phyloP scores from a whole-genome alignment of 2,888 invertebrate genomes.

The Idaea biselata region DNA sequence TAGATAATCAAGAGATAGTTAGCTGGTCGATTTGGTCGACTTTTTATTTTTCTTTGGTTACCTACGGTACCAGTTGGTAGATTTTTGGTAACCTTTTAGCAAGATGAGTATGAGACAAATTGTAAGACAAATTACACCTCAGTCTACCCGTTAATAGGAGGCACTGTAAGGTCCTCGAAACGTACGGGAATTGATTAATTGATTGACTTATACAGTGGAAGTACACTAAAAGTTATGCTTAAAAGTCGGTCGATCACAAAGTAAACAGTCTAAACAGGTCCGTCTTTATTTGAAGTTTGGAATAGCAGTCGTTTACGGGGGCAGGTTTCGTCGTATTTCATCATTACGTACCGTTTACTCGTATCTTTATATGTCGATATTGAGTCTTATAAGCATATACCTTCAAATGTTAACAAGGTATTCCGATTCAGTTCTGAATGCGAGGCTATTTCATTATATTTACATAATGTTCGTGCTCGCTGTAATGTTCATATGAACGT shows the following conservation, averaged over 20 bases:
- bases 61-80: no score
- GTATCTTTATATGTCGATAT: conserved; percentile 53
- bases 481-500: conserved; percentile 23
- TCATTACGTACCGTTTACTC: conserved; percentile 73
- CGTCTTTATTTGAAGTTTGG: conserved; percentile 22
- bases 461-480: conserved; percentile 46
- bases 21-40: no score
- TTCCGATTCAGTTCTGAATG: conserved; percentile 41
- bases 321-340: conserved; percentile 65
- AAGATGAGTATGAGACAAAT: no score
- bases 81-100: no score
- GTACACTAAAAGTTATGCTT: no score
- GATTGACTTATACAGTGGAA: no score
- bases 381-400: conserved; percentile 62
- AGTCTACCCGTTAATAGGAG: no score
- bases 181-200: no score
- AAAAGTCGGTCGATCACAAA: not conserved
- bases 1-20: no score
- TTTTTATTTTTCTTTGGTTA: no score
- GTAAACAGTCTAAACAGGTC: not conserved
- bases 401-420: conserved; percentile 62
- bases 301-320: conserved; percentile 62
- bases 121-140: no score
- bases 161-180: no score
- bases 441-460: conserved; percentile 56